phyloP scores from a whole-genome alignment of 2,888 invertebrate genomes.

The Tetrapedia diversipes region DNA sequence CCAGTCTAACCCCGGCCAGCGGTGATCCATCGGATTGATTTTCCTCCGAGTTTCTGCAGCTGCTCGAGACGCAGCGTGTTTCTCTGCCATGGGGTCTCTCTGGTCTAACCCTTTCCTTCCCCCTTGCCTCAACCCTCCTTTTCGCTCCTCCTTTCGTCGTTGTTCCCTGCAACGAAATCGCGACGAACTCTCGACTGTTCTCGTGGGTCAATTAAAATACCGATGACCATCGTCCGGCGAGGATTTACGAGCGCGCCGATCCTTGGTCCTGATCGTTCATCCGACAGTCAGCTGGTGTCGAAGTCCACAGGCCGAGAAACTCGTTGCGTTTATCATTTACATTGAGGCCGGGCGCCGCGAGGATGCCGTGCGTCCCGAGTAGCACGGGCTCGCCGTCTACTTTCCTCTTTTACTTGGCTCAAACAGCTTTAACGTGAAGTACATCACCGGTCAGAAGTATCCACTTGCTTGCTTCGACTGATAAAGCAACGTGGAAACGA shows the following conservation, averaged over 20 bases:
- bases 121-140: background rate
- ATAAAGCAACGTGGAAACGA: too few species aligned
- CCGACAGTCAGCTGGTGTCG: constrained; percentile 61
- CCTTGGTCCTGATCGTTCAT: constrained; percentile 59
- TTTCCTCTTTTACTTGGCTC: constrained; percentile 13
- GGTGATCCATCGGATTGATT: constrained; percentile 70
- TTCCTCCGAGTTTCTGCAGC: constrained; percentile 58
- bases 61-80: constrained; percentile 41
- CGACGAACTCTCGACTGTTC: constrained; percentile 56
- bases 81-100: constrained; percentile 31
- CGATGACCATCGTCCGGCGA: constrained; percentile 59
- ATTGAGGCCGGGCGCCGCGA: constrained; percentile 32
- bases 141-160: constrained; percentile 15
- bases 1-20: constrained; percentile 43
- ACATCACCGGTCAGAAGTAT: too few species aligned
- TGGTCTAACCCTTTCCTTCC: background rate
- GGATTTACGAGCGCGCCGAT: constrained; percentile 64
- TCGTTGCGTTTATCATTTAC: constrained; percentile 64
- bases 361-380: constrained; percentile 16
- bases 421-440: constrained; percentile 14
- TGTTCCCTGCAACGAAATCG: constrained; percentile 58
- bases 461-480: too few species aligned
- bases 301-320: constrained; percentile 43
- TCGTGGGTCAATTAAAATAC: constrained; percentile 65
- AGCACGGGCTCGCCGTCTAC: constrained; percentile 3